Conservation (phyloP, 1,140 invertebrate genomes). For the Cotesia chilonis region DNA sequence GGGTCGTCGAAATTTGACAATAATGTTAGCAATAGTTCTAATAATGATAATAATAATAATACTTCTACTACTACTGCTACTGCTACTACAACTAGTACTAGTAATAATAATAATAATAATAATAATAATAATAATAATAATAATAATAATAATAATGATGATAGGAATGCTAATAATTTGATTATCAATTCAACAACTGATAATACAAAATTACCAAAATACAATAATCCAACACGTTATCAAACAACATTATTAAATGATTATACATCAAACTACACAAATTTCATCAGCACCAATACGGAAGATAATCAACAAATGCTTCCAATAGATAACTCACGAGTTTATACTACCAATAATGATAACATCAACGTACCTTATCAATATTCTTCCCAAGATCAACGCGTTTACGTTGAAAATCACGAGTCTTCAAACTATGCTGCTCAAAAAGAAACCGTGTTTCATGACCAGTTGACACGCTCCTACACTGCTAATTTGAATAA, state of each 20-base stretch:
- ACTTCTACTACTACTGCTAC: background rate
- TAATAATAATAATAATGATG: background rate
- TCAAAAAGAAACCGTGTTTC: too few species aligned
- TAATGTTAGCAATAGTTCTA: background rate
- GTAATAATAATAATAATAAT: background rate
- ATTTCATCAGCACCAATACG: constrained; percentile 20
- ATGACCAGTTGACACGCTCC: too few species aligned
- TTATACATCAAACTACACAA: constrained; percentile 48
- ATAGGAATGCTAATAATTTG: constrained; percentile 19
- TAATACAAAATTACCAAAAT: constrained; percentile 25
- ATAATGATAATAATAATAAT: background rate
- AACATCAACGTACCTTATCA: too few species aligned
- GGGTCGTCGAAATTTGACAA: background rate
- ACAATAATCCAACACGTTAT: constrained; percentile 39
- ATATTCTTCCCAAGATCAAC: background rate
- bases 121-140: background rate
- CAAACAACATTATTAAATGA: constrained; percentile 43
- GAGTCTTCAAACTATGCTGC: too few species aligned
- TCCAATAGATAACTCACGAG: constrained; percentile 10
- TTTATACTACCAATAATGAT: background rate
- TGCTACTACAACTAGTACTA: too few species aligned
- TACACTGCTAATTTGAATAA: too few species aligned
- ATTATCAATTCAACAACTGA: background rate
- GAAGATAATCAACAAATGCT: constrained; percentile 26
- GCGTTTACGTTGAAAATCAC: background rate